Percentiles rank a stretch among this genome's conserved stretches.
phyloP scores from a whole-genome alignment of 2,113 vertebrate genomes.

The Mesocricetus auratus region DNA sequence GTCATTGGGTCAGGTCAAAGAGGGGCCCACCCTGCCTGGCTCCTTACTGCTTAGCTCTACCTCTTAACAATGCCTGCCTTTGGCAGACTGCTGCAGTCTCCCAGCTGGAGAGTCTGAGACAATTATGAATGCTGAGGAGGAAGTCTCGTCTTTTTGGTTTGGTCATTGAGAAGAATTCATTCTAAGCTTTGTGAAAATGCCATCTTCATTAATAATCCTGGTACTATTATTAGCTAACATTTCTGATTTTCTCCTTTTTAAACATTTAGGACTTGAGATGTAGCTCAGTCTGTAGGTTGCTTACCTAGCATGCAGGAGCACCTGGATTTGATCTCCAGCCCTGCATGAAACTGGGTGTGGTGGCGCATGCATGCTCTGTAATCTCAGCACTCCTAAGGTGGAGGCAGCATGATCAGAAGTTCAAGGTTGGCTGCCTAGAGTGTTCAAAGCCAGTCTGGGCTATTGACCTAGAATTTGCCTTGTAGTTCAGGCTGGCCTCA shows the following conservation, averaged over 20 bases:
- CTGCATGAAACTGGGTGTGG: neutral
- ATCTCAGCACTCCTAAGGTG: neutral
- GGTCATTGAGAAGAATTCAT: neutral
- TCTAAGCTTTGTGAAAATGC: slow-evolving; percentile 19
- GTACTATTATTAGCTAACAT: neutral
- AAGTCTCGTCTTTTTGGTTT: neutral
- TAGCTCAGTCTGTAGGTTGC: neutral
- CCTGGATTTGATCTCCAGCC: neutral
- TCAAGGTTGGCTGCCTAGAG: neutral
- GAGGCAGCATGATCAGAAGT: neutral
- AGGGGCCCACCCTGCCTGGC: neutral
- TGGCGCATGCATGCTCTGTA: accelerated
- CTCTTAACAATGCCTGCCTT: neutral
- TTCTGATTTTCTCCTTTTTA: slow-evolving; percentile 6
- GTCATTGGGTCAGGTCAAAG: accelerated
- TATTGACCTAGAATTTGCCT: neutral
- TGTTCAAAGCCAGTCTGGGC: neutral
- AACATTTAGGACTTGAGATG: neutral
- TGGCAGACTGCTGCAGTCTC: neutral
- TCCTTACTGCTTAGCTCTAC: neutral
- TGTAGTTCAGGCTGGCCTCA: neutral
- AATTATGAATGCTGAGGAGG: neutral
- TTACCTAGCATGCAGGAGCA: neutral
- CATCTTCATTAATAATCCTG: neutral
- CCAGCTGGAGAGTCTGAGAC: neutral